Evolutionary conservation across 2,888 invertebrate species (phyloP).

Genomic region (Pecten maximus): DNA sequence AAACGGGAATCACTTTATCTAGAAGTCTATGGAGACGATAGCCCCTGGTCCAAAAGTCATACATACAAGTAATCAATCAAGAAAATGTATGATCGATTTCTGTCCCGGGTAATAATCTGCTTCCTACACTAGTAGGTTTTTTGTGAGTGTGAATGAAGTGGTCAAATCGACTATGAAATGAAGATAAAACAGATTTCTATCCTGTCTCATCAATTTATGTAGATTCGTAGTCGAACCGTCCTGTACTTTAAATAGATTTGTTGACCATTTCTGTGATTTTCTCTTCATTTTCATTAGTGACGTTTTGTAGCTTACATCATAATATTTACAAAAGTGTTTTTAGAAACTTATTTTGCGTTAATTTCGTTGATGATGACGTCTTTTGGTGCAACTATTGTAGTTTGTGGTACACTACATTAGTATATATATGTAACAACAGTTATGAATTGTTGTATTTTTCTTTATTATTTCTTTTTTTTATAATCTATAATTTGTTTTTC

Average conservation of each 20-base stretch:
- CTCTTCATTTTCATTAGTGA: too few species aligned
- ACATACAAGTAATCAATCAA: not conserved
- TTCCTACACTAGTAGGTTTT: not conserved
- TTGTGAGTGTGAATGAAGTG: not conserved
- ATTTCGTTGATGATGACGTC: too few species aligned
- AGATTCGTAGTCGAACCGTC: not conserved
- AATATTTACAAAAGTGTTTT: too few species aligned
- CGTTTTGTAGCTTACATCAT: too few species aligned
- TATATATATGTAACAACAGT: too few species aligned
- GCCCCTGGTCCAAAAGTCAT: not conserved
- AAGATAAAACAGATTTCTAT: not conserved
- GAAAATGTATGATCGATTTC: constrained; percentile 9
- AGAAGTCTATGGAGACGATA: not conserved
- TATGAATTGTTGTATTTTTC: too few species aligned
- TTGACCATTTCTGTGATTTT: too few species aligned
- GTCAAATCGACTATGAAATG: constrained; percentile 22
- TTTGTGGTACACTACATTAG: too few species aligned
- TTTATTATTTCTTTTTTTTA: too few species aligned
- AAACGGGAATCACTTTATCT: not conserved
- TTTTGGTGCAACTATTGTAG: too few species aligned
- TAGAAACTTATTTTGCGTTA: too few species aligned
- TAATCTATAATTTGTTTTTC: not conserved
- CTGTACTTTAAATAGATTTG: not conserved
- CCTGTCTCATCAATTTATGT: not conserved
- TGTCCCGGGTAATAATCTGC: not conserved